These are phyloP conservation scores for Dicycla oo DNA, from an alignment of 2,888 invertebrate species.

Conservation along the genomic window DNA sequence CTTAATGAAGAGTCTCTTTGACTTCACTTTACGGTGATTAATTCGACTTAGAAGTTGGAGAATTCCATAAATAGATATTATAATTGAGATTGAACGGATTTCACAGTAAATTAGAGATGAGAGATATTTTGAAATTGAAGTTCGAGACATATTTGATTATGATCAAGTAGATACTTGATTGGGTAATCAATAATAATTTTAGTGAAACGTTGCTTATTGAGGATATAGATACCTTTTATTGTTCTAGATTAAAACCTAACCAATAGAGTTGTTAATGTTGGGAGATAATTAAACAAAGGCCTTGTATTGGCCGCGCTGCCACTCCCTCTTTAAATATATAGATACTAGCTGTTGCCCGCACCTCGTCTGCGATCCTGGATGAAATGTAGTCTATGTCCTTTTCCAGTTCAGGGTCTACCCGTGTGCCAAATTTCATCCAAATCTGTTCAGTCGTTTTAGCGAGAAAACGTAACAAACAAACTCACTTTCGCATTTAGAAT, in stretches of 20 bases:
- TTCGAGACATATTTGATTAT: conserved; percentile 47
- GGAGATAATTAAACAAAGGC: too few species aligned
- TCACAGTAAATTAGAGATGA: conserved; percentile 56
- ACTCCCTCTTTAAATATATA: too few species aligned
- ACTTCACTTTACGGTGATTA: conserved; percentile 65
- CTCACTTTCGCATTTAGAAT: too few species aligned
- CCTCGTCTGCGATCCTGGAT: too few species aligned
- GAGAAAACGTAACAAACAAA: too few species aligned
- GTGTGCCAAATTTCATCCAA: too few species aligned
- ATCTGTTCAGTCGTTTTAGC: too few species aligned
- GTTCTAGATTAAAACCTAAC: background rate
- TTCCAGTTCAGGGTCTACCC: too few species aligned
- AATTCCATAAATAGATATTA: conserved; percentile 61
- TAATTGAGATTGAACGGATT: conserved; percentile 67
- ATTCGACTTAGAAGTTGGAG: conserved; percentile 64
- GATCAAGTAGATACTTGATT: conserved; percentile 37
- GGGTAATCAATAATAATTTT: conserved; percentile 20
- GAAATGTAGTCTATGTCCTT: too few species aligned
- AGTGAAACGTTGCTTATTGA: background rate
- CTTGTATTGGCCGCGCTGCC: too few species aligned
- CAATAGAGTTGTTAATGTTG: background rate
- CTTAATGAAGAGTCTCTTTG: conserved; percentile 59
- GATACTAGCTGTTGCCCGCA: too few species aligned
- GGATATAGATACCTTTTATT: background rate
- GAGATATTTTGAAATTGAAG: conserved; percentile 46